These are phyloP conservation scores for Lypha dubia DNA, from an alignment of 2,888 invertebrate species.

Conservation along the genomic window DNA sequence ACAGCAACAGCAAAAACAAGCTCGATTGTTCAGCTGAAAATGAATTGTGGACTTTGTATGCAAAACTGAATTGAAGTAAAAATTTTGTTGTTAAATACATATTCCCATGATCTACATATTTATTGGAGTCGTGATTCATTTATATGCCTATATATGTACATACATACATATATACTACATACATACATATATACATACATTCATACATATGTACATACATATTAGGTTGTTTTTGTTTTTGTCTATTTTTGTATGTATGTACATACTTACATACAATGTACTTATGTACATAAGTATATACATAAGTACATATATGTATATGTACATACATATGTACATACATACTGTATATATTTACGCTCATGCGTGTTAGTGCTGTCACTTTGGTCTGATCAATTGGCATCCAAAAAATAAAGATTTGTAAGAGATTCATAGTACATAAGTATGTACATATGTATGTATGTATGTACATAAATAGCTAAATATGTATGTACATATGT, in stretches of 20 bases:
- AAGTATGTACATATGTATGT: constrained; percentile 3
- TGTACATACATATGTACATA: too few species aligned
- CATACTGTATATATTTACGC: constrained; percentile 1
- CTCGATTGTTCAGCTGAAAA: constrained; percentile 12
- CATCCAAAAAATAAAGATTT: too few species aligned
- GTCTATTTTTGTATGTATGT: too few species aligned
- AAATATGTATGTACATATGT: not conserved
- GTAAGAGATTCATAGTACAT: too few species aligned
- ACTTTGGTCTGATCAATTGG: too few species aligned
- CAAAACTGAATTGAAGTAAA: not conserved
- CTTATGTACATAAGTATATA: not conserved
- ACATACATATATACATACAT: not conserved
- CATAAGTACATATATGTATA: not conserved
- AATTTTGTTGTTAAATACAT: not conserved
- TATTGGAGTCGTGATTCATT: constrained; percentile 26
- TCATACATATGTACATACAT: constrained; percentile 8
- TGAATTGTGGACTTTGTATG: constrained; percentile 56
- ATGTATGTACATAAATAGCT: not conserved
- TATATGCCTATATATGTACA: not conserved
- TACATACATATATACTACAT: not conserved
- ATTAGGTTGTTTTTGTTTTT: too few species aligned
- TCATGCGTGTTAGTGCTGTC: too few species aligned
- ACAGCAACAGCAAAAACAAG: not conserved
- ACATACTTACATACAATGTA: not conserved
- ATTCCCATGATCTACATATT: constrained; percentile 1